Conservation (phyloP, 2,888 invertebrate species). For the Taenaris catops region DNA sequence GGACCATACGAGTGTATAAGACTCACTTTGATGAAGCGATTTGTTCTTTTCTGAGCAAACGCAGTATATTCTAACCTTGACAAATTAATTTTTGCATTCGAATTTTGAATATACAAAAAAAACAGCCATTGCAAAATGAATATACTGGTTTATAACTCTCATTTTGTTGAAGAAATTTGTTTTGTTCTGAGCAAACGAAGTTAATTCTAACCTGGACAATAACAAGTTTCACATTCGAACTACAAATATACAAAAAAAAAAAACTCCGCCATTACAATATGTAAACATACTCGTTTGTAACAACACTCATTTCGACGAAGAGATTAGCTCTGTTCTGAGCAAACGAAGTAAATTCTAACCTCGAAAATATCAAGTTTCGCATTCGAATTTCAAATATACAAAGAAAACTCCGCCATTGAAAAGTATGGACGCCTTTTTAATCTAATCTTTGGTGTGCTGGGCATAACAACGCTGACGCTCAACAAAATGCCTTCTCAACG, state of each 20-base stretch:
- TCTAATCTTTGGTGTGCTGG: slow-evolving; percentile 77
- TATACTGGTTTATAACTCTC: too few relatives aligned
- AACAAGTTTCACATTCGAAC: too few relatives aligned
- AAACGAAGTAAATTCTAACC: slow-evolving; percentile 44
- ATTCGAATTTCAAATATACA: slow-evolving; percentile 33
- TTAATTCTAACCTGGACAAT: slow-evolving; percentile 52
- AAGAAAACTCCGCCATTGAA: slow-evolving; percentile 42
- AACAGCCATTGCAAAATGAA: too few relatives aligned
- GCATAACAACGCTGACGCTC: slow-evolving; percentile 51
- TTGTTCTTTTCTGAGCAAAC: slow-evolving; percentile 46
- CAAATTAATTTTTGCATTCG: too few relatives aligned
- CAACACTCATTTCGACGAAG: too few relatives aligned
- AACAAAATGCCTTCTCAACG: slow-evolving; percentile 38
- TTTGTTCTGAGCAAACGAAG: slow-evolving; percentile 46
- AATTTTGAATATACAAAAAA: too few relatives aligned
- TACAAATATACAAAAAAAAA: too few relatives aligned
- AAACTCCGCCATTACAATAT: too few relatives aligned
- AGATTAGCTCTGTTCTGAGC: slow-evolving; percentile 42
- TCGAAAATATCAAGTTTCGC: slow-evolving; percentile 53
- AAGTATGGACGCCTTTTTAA: slow-evolving; percentile 52
- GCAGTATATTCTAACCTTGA: slow-evolving; percentile 49
- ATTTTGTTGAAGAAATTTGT: slow-evolving; percentile 35
- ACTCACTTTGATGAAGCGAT: too few relatives aligned
- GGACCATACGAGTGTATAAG: too few relatives aligned
- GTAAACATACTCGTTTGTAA: too few relatives aligned